These are phyloP conservation scores for Cynodonichthys magdalenae DNA, from an alignment of 2,797 vertebrate species.

Conservation along the genomic window DNA sequence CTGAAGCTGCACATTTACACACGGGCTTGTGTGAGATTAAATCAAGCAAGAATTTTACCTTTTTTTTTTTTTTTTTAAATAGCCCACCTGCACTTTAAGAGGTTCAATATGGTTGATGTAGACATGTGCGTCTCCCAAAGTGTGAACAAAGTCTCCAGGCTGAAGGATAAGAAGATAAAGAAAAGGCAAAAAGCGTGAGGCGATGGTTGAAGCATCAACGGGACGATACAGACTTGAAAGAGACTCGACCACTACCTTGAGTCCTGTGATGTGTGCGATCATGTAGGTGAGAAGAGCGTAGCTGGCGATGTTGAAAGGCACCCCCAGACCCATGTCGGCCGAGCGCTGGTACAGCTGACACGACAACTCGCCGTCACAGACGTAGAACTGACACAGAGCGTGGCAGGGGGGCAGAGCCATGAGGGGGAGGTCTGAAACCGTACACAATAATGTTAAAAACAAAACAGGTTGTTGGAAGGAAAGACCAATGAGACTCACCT, in stretches of 20 bases:
- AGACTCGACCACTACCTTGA: constrained; percentile 81
- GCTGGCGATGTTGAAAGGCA: constrained; percentile 98
- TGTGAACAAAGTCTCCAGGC: constrained; percentile 96
- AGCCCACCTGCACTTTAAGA: constrained; percentile 89
- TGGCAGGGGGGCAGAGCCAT: constrained; percentile 98
- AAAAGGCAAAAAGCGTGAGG: not conserved
- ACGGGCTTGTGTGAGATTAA: not conserved
- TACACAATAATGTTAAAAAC: not conserved
- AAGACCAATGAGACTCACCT: constrained; percentile 76
- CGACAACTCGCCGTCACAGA: constrained; percentile 90
- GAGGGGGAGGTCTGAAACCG: constrained; percentile 84
- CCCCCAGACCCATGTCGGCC: constrained; percentile 95
- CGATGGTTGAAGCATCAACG: not conserved
- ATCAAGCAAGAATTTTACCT: too few relatives aligned
- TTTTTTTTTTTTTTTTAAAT: too few relatives aligned
- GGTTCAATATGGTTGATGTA: constrained; percentile 93
- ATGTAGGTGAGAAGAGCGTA: constrained; percentile 96
- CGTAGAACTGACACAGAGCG: constrained; percentile 95
- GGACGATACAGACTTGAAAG: not conserved
- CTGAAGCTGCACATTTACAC: constrained; percentile 83
- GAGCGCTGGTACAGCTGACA: constrained; percentile 98
- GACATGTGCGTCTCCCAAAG: constrained; percentile 94
- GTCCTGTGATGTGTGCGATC: constrained; percentile 94
- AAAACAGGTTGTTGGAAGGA: too few relatives aligned
- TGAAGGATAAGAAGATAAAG: constrained; percentile 49